phyloP scores from a whole-genome alignment of 2,888 invertebrate species.

The Neoaliturus tenellus region DNA sequence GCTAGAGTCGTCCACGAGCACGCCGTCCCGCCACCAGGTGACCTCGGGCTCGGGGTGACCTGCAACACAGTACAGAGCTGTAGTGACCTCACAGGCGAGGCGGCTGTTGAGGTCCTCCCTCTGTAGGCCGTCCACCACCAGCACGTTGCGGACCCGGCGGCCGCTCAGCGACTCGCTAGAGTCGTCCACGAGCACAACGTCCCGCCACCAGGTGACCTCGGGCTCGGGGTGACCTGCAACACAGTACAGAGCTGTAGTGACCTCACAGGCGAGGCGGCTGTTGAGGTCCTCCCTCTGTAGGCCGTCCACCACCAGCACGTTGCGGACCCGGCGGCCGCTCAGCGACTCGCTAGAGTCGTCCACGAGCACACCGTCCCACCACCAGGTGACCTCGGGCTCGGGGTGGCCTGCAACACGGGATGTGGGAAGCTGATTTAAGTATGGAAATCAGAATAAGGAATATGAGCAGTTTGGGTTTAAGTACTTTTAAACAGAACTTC shows the following conservation, averaged over 20 bases:
- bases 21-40: background rate
- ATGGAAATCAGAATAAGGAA: too few species aligned
- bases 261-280: conserved; percentile 71
- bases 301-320: conserved; percentile 64
- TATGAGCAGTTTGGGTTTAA: too few species aligned
- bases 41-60: conserved; percentile 70
- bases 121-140: conserved; percentile 70
- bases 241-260: too few species aligned
- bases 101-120: conserved; percentile 71
- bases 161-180: conserved; percentile 69
- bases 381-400: conserved; percentile 65
- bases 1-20: background rate
- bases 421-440: too few species aligned
- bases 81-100: conserved; percentile 72
- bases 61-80: conserved; percentile 51
- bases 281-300: conserved; percentile 71
- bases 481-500: conserved; percentile 67
- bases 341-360: conserved; percentile 1
- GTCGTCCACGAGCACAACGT: conserved; percentile 71
- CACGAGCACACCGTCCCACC: background rate
- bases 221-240: conserved; percentile 70
- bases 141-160: conserved; percentile 70
- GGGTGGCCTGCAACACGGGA: conserved; percentile 69
- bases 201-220: conserved; percentile 72
- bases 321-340: background rate